Percentiles rank a stretch among this genome's conserved stretches.
Evolutionary conservation across 2,888 invertebrate species (phyloP).

Genomic region (Keiferia lycopersicella): DNA sequence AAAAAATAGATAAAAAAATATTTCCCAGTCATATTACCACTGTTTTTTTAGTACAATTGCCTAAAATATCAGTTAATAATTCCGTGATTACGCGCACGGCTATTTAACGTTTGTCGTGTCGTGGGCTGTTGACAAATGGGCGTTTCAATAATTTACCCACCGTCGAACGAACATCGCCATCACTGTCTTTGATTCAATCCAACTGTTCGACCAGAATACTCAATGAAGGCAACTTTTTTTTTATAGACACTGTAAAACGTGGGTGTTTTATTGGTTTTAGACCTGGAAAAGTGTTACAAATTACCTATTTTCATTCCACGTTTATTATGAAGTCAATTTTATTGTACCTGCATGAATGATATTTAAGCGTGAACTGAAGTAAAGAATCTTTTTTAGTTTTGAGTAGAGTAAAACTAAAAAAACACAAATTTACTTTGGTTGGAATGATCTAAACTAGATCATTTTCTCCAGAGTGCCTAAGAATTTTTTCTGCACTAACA

Average conservation of each 20-base stretch:
- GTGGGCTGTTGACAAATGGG: constrained; percentile 33
- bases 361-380: no score
- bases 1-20: no score
- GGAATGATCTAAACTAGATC: no score
- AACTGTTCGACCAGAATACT: background rate
- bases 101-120: constrained; percentile 9
- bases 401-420: no score
- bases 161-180: constrained; percentile 31
- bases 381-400: no score
- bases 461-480: no score
- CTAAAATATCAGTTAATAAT: background rate
- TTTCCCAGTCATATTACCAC: no score
- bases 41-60: background rate
- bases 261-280: background rate
- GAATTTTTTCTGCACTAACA: no score
- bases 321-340: no score
- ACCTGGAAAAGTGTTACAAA: background rate
- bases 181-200: constrained; percentile 27
- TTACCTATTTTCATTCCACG: background rate
- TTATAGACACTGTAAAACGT: background rate
- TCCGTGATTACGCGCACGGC: constrained; percentile 7
- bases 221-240: background rate
- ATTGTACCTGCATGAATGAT: no score
- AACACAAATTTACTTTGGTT: no score
- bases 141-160: constrained; percentile 37